phyloP scores from a whole-genome alignment of 2,113 vertebrate species.

The Plestiodon gilberti region DNA sequence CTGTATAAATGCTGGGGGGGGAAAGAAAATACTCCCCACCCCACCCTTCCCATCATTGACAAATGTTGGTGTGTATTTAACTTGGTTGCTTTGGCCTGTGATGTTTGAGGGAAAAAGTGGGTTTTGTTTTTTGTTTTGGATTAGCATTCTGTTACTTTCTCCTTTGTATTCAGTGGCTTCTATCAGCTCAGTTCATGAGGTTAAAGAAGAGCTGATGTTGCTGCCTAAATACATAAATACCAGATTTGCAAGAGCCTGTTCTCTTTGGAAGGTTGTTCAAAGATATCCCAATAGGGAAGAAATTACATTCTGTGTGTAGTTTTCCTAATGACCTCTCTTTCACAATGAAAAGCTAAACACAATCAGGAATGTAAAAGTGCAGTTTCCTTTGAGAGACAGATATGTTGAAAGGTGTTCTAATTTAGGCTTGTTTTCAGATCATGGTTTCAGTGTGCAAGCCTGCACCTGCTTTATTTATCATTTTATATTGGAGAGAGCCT shows the following conservation, averaged over 20 bases:
- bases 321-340: not conserved
- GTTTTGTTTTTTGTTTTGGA: not conserved
- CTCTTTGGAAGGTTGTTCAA: not conserved
- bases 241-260: not conserved
- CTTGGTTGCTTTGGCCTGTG: not conserved
- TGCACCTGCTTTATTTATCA: not conserved
- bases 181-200: not conserved
- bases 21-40: no score
- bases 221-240: not conserved
- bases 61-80: constrained; percentile 2
- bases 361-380: not conserved
- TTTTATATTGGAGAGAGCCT: not conserved
- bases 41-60: no score
- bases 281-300: not conserved
- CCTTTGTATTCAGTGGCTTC: constrained; percentile 30
- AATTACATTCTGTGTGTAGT: not conserved
- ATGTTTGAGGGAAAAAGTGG: not conserved
- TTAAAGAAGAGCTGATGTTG: constrained; percentile 30
- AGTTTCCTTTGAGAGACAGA: not conserved
- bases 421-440: constrained; percentile 18
- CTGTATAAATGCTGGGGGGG: no score
- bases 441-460: not conserved
- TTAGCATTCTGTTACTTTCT: not conserved
- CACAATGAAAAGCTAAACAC: not conserved
- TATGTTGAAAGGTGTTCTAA: not conserved